Conservation (phyloP, 2,113 vertebrate genomes). For the Porphyrio hochstetteri region DNA sequence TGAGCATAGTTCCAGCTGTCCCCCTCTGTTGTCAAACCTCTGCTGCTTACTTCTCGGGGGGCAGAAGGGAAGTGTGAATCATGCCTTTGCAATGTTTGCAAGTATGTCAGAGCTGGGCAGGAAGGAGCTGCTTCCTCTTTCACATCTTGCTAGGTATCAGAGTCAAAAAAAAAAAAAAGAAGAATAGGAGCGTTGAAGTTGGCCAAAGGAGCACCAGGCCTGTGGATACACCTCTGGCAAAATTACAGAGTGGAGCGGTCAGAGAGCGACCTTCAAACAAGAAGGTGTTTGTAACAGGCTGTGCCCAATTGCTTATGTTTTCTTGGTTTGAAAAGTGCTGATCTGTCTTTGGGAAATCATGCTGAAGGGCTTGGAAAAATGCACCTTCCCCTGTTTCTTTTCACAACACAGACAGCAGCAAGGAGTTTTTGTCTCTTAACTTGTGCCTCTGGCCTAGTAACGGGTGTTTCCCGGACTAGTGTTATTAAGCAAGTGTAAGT, state of each 20-base stretch:
- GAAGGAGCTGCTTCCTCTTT: constrained; percentile 20
- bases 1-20: neutral
- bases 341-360: neutral
- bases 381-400: neutral
- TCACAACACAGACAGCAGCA: neutral
- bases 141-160: neutral
- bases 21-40: neutral
- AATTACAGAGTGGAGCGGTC: neutral
- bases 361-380: neutral
- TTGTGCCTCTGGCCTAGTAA: neutral
- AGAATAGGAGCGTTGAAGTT: neutral
- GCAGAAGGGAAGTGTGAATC: neutral
- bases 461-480: neutral
- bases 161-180: neutral
- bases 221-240: neutral
- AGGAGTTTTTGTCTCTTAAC: neutral
- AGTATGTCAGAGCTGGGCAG: neutral
- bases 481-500: neutral
- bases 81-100: rapidly evolving
- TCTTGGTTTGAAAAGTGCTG: neutral
- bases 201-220: rapidly evolving
- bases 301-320: neutral
- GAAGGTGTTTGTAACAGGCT: neutral
- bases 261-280: neutral
- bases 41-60: rapidly evolving